A percentile compares a stretch with the other conserved stretches of the same genome.
Conservation (phyloP, 2,113 vertebrate species). For the Phoenicopterus ruber region DNA sequence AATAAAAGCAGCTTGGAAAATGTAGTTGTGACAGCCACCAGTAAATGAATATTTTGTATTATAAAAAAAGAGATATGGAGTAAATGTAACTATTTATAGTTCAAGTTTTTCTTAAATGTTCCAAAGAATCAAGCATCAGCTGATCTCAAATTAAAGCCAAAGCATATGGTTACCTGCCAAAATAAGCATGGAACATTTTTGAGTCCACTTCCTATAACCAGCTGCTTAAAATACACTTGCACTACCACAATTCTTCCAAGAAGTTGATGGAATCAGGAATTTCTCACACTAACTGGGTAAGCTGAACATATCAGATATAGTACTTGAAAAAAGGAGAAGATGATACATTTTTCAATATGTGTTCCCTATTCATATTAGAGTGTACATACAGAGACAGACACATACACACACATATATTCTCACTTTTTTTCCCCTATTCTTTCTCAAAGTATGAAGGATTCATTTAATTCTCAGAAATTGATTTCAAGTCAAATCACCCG, state of each 20-base stretch:
- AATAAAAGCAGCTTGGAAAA: not conserved
- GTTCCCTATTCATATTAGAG: not conserved
- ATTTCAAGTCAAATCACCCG: not conserved
- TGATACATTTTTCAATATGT: not conserved
- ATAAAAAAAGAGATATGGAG: not conserved
- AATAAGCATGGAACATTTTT: not conserved
- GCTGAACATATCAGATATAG: not conserved
- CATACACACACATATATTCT: not conserved
- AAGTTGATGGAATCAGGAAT: not conserved
- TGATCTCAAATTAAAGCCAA: not conserved
- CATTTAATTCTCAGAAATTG: not conserved
- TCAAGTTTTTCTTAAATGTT: not conserved
- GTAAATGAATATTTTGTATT: not conserved
- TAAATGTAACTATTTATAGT: not conserved
- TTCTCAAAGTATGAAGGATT: not conserved
- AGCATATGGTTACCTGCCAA: not conserved
- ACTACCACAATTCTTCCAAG: not conserved
- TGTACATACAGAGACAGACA: not conserved
- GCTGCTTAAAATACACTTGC: not conserved
- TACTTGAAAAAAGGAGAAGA: not conserved
- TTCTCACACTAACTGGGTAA: not conserved
- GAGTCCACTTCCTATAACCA: not conserved
- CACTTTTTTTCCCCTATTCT: not conserved
- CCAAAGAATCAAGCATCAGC: not conserved
- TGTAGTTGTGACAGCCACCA: not conserved